Evolutionary conservation across 1,140 invertebrate genomes (phyloP).

Genomic region (Saccostrea glomerata): DNA sequence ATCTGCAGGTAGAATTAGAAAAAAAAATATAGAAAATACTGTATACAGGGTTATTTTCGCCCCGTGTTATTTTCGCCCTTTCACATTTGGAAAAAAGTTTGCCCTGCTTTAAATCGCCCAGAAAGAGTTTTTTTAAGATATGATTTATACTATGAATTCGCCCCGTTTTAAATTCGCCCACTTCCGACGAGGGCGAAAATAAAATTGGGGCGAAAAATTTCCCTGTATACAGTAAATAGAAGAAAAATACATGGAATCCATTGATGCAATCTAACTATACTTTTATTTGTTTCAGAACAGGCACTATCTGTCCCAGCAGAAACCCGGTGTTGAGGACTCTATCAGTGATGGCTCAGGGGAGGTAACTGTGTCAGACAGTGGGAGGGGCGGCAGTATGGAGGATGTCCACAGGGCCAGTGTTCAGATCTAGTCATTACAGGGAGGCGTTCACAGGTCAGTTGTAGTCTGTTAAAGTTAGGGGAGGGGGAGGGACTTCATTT

Average conservation of each 20-base stretch:
- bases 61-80: no score
- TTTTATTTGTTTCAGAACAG: slow-evolving; percentile 49
- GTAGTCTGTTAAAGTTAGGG: no score
- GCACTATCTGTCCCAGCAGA: slow-evolving; percentile 47
- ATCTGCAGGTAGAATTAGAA: not conserved
- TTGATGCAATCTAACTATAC: slow-evolving; percentile 27
- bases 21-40: no score
- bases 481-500: no score
- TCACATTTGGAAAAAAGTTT: no score
- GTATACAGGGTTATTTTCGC: no score
- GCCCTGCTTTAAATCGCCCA: no score
- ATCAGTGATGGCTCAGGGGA: slow-evolving; percentile 50
- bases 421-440: slow-evolving; percentile 36
- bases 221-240: not conserved
- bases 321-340: slow-evolving; percentile 43
- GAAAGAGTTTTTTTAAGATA: no score
- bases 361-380: slow-evolving; percentile 50
- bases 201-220: no score
- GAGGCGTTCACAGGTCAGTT: not conserved
- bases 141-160: no score
- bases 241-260: not conserved
- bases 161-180: no score
- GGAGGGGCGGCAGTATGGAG: slow-evolving; percentile 46
- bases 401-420: slow-evolving; percentile 44
- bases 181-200: no score